Evolutionary conservation across 2,888 invertebrate species (phyloP), one percentile per base, ranked within the genome.

Genomic region (Plutella xylostella): DNA sequence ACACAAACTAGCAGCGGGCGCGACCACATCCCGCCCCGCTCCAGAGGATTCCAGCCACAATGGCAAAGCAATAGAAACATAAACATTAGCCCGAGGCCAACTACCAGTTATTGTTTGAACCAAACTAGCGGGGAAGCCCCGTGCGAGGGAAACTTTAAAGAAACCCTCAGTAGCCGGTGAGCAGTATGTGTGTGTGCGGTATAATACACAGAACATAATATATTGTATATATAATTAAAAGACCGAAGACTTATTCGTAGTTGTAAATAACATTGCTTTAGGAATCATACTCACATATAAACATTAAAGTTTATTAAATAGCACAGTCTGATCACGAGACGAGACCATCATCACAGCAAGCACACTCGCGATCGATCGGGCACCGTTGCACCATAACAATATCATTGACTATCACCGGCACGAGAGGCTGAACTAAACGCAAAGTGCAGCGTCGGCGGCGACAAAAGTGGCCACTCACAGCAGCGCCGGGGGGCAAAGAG

Each of bases 81-180:
- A 82, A 80, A 80, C 76, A 80, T 55, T 52, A 58, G 71, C 67
- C 64, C 64, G 63, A 58, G 68, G 68, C 69, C 19, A 54, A 58
- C 62, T 62, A 65, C 56, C 60, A 78, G 76, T 80, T 82, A 75
- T 80, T 82, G 80, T 82, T 82, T 77, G 76, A 63, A 57, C 69
- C 60, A 71, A 78, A 78, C 78, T 77, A 71, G 55, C 45, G 57
- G 12, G 42, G 43, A 43, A 44, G 35, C 45, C 43, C 45, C 37
- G 28, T 15, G 41, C 25, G 22, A 25, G 20, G 30, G 17, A 31
- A 35, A 42, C 42, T 45, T 33, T 45, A 41, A 46, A 46, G 46
- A 46, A 45, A 43, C 45, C 42, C 37, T 28, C 22, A 40, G 17
- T 14, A 43, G 4, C 30, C 14, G 9, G 22, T 3, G 28, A 28